phyloP scores from a whole-genome alignment of 2,888 invertebrate genomes.

The Parnassius mnemosyne region DNA sequence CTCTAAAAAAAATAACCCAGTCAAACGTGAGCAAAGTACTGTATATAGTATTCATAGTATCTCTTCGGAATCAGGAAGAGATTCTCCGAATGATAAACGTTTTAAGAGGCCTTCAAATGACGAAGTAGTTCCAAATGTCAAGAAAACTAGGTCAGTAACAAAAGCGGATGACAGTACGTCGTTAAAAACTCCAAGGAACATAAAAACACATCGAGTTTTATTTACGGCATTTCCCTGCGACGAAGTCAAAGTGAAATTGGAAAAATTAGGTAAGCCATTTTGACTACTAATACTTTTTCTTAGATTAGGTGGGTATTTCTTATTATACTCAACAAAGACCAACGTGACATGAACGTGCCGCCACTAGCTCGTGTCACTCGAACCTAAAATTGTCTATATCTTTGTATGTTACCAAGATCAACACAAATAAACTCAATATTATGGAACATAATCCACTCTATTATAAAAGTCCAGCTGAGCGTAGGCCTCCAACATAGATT shows the following conservation, averaged over 20 bases:
- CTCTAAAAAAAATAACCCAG: constrained; percentile 19
- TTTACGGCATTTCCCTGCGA: constrained; percentile 62
- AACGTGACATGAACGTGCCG: too few relatives aligned
- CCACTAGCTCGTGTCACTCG: too few relatives aligned
- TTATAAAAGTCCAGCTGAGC: too few relatives aligned
- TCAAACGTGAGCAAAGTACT: constrained; percentile 42
- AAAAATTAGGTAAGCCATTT: constrained; percentile 55
- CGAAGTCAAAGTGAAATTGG: constrained; percentile 54
- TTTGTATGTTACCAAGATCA: too few relatives aligned
- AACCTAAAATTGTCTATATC: too few relatives aligned
- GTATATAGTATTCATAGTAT: constrained; percentile 55
- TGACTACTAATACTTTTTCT: not conserved
- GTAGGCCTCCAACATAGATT: too few relatives aligned
- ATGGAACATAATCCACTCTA: too few relatives aligned
- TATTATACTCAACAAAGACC: too few relatives aligned
- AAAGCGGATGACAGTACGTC: constrained; percentile 33
- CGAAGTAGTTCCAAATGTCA: constrained; percentile 41
- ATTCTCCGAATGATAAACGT: constrained; percentile 41
- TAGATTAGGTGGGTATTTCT: too few relatives aligned
- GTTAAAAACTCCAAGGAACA: constrained; percentile 43
- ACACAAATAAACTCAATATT: too few relatives aligned
- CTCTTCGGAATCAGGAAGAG: constrained; percentile 49
- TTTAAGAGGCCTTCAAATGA: constrained; percentile 46
- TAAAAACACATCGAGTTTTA: constrained; percentile 52
- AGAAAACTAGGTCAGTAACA: constrained; percentile 42